Evolutionary conservation across 2,888 invertebrate genomes (phyloP).

Genomic region (Apeira syringaria): DNA sequence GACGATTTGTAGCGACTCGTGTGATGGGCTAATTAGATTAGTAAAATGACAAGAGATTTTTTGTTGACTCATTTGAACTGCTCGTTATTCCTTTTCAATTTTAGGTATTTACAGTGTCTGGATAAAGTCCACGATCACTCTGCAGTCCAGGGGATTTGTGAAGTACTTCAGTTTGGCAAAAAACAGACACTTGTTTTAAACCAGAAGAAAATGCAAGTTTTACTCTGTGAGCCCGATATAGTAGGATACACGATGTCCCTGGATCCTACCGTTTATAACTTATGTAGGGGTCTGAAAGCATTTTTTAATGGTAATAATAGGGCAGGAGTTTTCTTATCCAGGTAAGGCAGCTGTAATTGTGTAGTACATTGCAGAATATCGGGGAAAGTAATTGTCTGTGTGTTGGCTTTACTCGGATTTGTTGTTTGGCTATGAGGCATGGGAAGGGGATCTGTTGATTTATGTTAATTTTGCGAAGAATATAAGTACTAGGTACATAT

Average conservation of each 20-base stretch:
- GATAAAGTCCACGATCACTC: conserved; percentile 78
- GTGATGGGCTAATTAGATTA: no score
- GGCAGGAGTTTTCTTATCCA: conserved; percentile 75
- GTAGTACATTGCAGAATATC: no score
- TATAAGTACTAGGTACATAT: no score
- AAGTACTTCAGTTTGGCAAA: conserved; percentile 73
- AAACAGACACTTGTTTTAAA: conserved; percentile 65
- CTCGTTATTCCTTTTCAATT: neutral
- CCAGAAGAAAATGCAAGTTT: conserved; percentile 67
- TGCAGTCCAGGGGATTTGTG: conserved; percentile 70
- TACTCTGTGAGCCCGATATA: conserved; percentile 71
- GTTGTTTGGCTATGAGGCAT: no score
- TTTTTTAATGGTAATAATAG: conserved; percentile 80
- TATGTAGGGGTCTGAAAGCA: conserved; percentile 80
- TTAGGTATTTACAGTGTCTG: conserved; percentile 66
- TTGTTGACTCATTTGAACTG: no score
- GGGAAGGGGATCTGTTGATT: no score
- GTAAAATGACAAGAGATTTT: no score
- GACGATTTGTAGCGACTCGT: no score
- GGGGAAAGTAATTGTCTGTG: no score
- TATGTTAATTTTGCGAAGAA: no score
- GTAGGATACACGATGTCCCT: conserved; percentile 74
- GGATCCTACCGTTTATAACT: conserved; percentile 72
- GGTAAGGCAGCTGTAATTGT: conserved; percentile 54
- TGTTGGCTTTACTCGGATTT: no score